phyloP scores from a whole-genome alignment of 2,797 vertebrate species.

The Myotis vivesi region DNA sequence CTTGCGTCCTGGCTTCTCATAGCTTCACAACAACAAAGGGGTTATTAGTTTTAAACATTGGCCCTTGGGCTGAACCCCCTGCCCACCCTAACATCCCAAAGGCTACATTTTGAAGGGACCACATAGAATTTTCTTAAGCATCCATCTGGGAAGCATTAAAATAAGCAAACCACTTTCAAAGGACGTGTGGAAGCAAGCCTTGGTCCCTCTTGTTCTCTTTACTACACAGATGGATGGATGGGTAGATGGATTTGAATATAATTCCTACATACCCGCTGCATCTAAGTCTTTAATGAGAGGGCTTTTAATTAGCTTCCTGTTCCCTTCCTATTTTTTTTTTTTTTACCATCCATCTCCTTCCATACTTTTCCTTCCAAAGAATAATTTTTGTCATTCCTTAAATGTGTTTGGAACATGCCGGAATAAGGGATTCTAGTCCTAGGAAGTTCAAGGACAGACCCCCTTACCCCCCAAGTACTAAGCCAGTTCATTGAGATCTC shows the following conservation, averaged over 20 bases:
- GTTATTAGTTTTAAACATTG: not conserved
- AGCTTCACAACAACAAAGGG: not conserved
- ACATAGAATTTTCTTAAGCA: not conserved
- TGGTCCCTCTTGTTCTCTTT: not conserved
- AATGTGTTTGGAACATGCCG: not conserved
- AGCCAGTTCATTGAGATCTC: not conserved
- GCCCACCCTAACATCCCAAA: not conserved
- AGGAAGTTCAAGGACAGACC: not conserved
- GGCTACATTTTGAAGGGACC: constrained; percentile 1
- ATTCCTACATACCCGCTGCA: not conserved
- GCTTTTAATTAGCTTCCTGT: not conserved
- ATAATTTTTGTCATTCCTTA: not conserved
- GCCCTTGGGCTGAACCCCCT: not conserved
- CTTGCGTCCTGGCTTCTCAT: not conserved
- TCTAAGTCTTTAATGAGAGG: not conserved
- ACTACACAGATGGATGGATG: not conserved
- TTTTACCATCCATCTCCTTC: constrained; percentile 24
- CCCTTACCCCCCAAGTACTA: not conserved
- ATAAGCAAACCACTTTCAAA: constrained; percentile 46
- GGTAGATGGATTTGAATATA: not conserved
- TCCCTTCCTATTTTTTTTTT: not conserved
- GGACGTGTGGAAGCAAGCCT: not conserved
- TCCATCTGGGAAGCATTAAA: constrained; percentile 25
- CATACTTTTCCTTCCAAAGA: not conserved
- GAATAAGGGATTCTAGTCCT: not conserved